phyloP scores from a whole-genome alignment of 2,888 invertebrate genomes.

The Cantharis lateralis region DNA sequence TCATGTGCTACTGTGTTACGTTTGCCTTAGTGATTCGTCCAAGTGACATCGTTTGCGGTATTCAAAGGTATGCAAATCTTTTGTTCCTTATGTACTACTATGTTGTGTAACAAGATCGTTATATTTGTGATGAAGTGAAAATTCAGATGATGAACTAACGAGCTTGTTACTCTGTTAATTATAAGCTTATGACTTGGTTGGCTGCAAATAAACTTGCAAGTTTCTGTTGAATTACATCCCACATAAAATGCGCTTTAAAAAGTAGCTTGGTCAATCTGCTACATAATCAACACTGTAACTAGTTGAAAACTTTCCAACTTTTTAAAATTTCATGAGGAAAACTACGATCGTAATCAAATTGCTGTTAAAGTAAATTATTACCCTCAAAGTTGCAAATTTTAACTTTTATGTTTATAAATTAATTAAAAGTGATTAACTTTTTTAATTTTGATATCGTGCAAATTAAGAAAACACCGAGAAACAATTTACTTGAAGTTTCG shows the following conservation, averaged over 20 bases:
- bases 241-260: neutral
- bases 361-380: neutral
- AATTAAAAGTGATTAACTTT: neutral
- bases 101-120: neutral
- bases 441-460: neutral
- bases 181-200: neutral
- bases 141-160: neutral
- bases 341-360: neutral
- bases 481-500: neutral
- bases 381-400: neutral
- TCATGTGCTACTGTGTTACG: constrained; percentile 91
- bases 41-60: constrained; percentile 85
- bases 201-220: neutral
- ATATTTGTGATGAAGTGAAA: neutral
- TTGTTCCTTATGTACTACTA: neutral
- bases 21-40: constrained; percentile 88
- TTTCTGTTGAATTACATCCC: neutral
- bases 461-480: neutral
- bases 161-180: neutral
- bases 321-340: neutral
- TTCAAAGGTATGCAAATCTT: constrained; percentile 71
- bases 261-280: neutral
- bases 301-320: neutral
- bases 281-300: neutral
- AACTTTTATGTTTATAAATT: neutral